Evolutionary conservation across 2,797 vertebrate genomes (phyloP).

Genomic region (Gallinago stenura): DNA sequence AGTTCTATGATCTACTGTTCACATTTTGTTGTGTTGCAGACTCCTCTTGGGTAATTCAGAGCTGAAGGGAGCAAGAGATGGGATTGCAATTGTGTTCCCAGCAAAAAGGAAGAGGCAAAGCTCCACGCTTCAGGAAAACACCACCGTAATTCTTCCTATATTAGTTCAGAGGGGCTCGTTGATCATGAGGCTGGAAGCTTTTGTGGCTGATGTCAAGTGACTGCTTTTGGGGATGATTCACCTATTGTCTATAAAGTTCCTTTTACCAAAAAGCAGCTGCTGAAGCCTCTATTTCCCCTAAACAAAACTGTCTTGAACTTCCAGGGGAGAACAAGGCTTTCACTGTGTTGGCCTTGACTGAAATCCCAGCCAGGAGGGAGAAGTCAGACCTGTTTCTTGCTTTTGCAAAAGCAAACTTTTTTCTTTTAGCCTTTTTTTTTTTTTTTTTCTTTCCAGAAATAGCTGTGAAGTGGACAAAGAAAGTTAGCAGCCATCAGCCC

Average conservation of each 20-base stretch:
- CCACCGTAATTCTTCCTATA: constrained; percentile 21
- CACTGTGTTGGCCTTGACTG: constrained; percentile 57
- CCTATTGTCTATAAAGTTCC: constrained; percentile 65
- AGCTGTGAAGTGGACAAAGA: neutral
- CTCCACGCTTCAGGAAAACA: neutral
- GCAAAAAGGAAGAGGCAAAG: neutral
- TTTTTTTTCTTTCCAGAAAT: neutral
- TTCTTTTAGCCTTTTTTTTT: neutral
- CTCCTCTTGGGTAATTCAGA: neutral
- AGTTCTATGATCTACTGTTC: neutral
- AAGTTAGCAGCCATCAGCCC: neutral
- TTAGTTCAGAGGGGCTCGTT: constrained; percentile 38
- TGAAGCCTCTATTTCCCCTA: constrained; percentile 36
- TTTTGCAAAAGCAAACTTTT: neutral
- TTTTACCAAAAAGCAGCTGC: constrained; percentile 72
- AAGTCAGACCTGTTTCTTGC: constrained; percentile 27
- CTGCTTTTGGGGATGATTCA: constrained; percentile 59
- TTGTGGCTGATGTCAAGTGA: constrained; percentile 62
- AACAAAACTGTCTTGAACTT: constrained; percentile 68
- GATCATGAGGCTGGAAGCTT: constrained; percentile 57
- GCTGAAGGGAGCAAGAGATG: neutral
- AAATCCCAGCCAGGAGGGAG: constrained; percentile 32
- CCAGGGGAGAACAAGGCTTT: constrained; percentile 71
- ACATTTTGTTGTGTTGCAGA: neutral
- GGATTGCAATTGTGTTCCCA: neutral